These are phyloP conservation scores for Sandelia bainsii DNA, from an alignment of 2,797 vertebrate species.

Conservation along the genomic window DNA sequence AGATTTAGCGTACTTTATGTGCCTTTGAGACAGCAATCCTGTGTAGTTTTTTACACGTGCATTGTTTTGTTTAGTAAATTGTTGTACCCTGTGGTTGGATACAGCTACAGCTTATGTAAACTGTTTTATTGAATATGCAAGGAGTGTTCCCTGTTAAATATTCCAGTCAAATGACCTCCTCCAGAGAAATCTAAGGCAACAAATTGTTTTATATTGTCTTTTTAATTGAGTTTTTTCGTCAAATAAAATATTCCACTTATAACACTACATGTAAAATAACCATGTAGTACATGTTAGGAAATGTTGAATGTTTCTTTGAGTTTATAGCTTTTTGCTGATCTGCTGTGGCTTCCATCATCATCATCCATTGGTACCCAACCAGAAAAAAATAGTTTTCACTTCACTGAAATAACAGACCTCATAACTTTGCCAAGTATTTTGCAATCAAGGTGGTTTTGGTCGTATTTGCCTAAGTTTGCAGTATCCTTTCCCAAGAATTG, in stretches of 20 bases:
- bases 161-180: slow-evolving; percentile 55
- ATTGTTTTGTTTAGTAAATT: slow-evolving; percentile 52
- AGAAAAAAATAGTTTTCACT: not conserved
- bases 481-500: not conserved
- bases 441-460: not conserved
- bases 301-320: not conserved
- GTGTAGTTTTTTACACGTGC: slow-evolving; percentile 47
- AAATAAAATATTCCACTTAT: slow-evolving; percentile 18
- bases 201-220: slow-evolving; percentile 40
- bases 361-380: not conserved
- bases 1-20: slow-evolving; percentile 35
- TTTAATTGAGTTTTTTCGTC: slow-evolving; percentile 7
- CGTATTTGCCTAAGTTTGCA: not conserved
- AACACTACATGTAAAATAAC: slow-evolving; percentile 9
- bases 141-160: slow-evolving; percentile 45
- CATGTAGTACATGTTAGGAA: not conserved
- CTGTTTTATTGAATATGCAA: slow-evolving; percentile 43
- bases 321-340: not conserved
- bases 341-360: not conserved
- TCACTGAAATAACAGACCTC: not conserved
- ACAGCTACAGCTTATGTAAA: slow-evolving; percentile 42
- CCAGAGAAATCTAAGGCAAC: slow-evolving; percentile 29
- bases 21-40: slow-evolving; percentile 38
- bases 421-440: not conserved
- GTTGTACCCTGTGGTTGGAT: slow-evolving; percentile 42